Evolutionary conservation across 1,140 invertebrate species (phyloP), one percentile per base, ranked within the genome.

Genomic region (Coptotermes formosanus): DNA sequence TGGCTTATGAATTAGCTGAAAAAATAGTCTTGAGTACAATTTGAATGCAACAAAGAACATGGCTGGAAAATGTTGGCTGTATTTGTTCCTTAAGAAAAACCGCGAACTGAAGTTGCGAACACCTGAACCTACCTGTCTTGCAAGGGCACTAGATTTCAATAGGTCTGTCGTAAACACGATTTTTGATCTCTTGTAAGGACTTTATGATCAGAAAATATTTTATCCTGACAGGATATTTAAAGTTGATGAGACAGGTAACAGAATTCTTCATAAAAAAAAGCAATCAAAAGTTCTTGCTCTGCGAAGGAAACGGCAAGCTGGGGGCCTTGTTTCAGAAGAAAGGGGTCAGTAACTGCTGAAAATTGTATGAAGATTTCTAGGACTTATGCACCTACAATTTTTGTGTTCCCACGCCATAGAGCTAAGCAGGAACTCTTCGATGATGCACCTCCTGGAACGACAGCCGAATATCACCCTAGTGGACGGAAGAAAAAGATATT

Each of bases 71-170:
- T 43, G 87, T 87, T 90, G 89, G 88, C 38, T 89, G 38, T 64
- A 82, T 32, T 52, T 84, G 9, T 91, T 91, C 87, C 83, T 90
- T 82, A 89, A 88, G 82, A 83, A 90, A 84, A 85, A 91, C 88
- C 88, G 87, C n/a, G 87, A 88, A 83, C 83, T 91, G 82, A 32
- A 89, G 14, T 81, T 92, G 75, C 87, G 91, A 86, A 88, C 85
- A 86, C 90, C 91, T 45, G 90, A 93, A 88, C 87, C 89, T 48
- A 92, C 91, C 38, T 91, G 89, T 83, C 75, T 91, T 30, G 89
- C 89, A 6, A 88, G 90, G 86, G 89, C 89, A 30, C 88, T 87
- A 86, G 90, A 90, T 12, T 91, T 91, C 85, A 91, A 90, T 87
- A 88, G 87, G 87, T 81, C 88, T 43, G 87, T 88, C 82, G 88